These are phyloP conservation scores for Borostomias antarcticus DNA, from an alignment of 2,797 vertebrate genomes.

Conservation along the genomic window DNA sequence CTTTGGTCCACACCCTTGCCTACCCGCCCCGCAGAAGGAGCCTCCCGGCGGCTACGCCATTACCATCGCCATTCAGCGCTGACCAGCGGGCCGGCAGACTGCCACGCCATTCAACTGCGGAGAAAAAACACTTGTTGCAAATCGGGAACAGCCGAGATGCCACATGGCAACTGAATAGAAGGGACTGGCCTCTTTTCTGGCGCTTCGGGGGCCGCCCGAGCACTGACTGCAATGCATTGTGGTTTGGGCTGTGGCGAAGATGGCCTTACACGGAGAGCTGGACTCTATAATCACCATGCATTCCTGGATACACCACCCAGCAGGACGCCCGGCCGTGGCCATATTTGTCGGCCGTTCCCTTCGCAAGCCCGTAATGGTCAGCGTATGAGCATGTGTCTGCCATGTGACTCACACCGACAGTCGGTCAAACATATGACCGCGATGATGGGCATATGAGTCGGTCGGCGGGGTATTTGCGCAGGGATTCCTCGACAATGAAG, in stretches of 20 bases:
- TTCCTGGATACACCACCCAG: conserved; percentile 67
- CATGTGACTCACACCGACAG: conserved; percentile 31
- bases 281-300: conserved; percentile 71
- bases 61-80: conserved; percentile 76
- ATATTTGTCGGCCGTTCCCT: conserved; percentile 21
- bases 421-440: conserved; percentile 13
- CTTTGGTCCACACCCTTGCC: conserved; percentile 70
- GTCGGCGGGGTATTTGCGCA: conserved; percentile 40
- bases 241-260: conserved; percentile 67
- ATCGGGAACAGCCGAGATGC: conserved; percentile 72
- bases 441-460: conserved; percentile 8
- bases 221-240: conserved; percentile 54
- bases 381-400: not conserved
- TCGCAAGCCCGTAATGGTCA: conserved; percentile 24
- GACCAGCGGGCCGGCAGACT: conserved; percentile 75
- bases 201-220: conserved; percentile 34
- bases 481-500: conserved; percentile 64
- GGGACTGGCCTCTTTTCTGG: conserved; percentile 67
- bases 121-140: conserved; percentile 65
- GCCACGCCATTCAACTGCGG: conserved; percentile 67
- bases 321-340: conserved; percentile 46
- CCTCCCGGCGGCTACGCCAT: conserved; percentile 72
- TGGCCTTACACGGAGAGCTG: conserved; percentile 58
- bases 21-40: conserved; percentile 63
- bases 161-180: conserved; percentile 73